Evolutionary conservation across 2,797 vertebrate genomes (phyloP), one percentile per base, ranked within the genome.

Genomic region (Ctenochaetus hawaiiensis): DNA sequence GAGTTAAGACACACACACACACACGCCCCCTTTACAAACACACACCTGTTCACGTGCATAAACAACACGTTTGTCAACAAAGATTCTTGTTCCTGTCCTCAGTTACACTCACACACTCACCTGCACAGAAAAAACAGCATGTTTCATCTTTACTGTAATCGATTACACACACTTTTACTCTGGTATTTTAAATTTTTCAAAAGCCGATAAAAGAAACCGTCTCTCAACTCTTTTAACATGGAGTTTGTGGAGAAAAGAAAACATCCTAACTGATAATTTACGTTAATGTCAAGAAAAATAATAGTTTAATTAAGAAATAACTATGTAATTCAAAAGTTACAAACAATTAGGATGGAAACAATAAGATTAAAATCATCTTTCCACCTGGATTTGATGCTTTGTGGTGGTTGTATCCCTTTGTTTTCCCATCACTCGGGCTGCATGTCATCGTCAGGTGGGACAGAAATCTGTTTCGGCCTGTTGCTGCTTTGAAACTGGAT

Each of bases 401-500:
- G 44, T 54, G 72, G 49, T 23, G 41, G 18, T 10, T 45, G 18
- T 8, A 20, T 43, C 13, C 12, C 12, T n/a, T 30, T 49, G 22
- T n/a, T 17, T 41, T 67, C 59, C 45, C 78, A 22, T 71, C 80
- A 12, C 9, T 5, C 34, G 22, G 45, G 13, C n/a, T 8, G 56
- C 65, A 30, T 37, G 43, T n/a, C 1, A 8, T 5, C 26, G 13
- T 73, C 43, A 51, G 69, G 30, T 56, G 34, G 18, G 13, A 4
- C 48, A 60, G 48, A 54, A 18, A 61, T 80, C 58, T 75, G 74
- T 48, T 47, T 2, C 39, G 77, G 45, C n/a, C 26, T 30, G 26
- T 30, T 30, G 0, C 47, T 49, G 64, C 45, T 75, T 82, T 76
- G 44, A 75, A 84, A 72, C 67, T 48, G 14, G 78, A 85, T 84